phyloP scores from a whole-genome alignment of 1,140 invertebrate species.

The Luehdorfia chinensis region DNA sequence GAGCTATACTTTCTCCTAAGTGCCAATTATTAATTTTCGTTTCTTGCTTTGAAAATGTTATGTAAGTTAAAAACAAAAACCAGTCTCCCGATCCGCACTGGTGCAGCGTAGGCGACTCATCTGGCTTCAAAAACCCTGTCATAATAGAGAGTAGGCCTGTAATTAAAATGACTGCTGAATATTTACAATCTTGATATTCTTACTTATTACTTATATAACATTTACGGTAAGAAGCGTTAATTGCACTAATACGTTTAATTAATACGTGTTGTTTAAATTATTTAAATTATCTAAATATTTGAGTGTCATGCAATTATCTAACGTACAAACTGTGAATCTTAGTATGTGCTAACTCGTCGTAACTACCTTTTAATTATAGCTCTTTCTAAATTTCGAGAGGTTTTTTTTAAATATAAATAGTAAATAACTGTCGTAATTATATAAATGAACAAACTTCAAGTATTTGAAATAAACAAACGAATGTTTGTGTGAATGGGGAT shows the following conservation, averaged over 20 bases:
- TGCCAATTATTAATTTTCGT: too few species aligned
- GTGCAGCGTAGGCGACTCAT: too few species aligned
- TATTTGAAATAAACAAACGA: not conserved
- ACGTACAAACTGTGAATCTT: slow-evolving; percentile 5
- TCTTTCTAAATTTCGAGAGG: slow-evolving; percentile 7
- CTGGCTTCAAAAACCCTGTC: too few species aligned
- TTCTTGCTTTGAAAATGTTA: too few species aligned
- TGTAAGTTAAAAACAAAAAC: too few species aligned
- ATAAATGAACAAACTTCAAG: not conserved
- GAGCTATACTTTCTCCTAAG: too few species aligned
- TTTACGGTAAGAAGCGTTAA: slow-evolving; percentile 3
- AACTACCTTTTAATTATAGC: not conserved
- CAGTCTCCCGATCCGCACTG: too few species aligned
- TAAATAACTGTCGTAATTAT: not conserved
- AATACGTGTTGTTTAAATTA: not conserved
- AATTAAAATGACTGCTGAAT: too few species aligned
- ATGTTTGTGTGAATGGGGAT: not conserved
- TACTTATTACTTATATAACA: not conserved
- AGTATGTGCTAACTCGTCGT: slow-evolving; percentile 5
- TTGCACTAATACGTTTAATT: slow-evolving; percentile 1
- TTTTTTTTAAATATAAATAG: not conserved
- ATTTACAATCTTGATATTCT: too few species aligned
- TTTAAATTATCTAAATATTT: slow-evolving; percentile 9
- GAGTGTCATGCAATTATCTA: slow-evolving; percentile 3
- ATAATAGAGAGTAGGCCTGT: too few species aligned